These are phyloP conservation scores for Corythornis cristatus DNA, from an alignment of 2,113 vertebrate genomes.

Conservation along the genomic window DNA sequence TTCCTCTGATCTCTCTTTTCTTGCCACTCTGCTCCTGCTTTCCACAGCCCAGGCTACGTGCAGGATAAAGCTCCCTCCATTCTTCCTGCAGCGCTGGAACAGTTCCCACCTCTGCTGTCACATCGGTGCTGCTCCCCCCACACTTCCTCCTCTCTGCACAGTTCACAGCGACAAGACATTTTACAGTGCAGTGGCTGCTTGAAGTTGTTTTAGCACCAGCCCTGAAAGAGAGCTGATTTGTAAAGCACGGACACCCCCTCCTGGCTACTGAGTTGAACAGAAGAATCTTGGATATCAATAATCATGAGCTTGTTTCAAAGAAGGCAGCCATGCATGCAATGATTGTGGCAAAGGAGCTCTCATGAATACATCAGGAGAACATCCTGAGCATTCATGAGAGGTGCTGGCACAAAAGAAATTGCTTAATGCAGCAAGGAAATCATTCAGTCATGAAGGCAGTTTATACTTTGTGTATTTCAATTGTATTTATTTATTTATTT, in stretches of 20 bases:
- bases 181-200: fast-evolving
- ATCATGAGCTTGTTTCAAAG: background rate
- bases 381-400: background rate
- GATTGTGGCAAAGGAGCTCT: background rate
- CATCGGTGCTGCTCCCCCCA: fast-evolving
- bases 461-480: background rate
- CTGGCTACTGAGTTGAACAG: background rate
- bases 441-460: background rate
- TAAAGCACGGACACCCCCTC: conserved; percentile 39
- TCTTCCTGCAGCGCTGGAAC: background rate
- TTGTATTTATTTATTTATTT: background rate
- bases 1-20: background rate
- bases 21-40: fast-evolving
- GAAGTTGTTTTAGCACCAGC: background rate
- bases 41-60: no score
- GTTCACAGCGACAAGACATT: background rate
- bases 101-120: background rate
- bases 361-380: conserved; percentile 2
- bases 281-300: background rate
- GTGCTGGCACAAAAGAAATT: background rate
- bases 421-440: background rate
- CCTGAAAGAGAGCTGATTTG: background rate
- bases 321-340: background rate
- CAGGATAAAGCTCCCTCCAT: background rate
- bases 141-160: background rate